These are phyloP conservation scores for Rhodeus uyekii DNA, from an alignment of 2,797 vertebrate genomes.

Conservation along the genomic window DNA sequence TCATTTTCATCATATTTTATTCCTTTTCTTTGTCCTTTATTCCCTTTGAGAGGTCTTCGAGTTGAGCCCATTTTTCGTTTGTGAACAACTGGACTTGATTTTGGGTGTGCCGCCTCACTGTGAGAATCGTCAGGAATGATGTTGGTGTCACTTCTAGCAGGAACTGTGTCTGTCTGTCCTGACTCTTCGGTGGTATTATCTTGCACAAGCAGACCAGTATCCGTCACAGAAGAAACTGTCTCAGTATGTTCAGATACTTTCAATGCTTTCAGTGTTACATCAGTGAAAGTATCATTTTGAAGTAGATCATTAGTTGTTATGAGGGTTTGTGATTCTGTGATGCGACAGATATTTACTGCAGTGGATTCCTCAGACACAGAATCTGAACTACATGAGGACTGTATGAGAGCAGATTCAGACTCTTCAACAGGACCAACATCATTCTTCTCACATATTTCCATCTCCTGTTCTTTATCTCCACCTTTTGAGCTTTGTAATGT, in stretches of 20 bases:
- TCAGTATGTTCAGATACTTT: neutral
- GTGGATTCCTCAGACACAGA: neutral
- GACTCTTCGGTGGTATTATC: too few species aligned
- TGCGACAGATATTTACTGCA: neutral
- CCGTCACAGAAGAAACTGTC: too few species aligned
- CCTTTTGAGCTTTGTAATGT: neutral
- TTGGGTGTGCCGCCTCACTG: neutral
- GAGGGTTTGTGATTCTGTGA: neutral
- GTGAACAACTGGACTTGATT: neutral
- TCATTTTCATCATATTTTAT: neutral
- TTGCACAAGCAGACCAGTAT: too few species aligned
- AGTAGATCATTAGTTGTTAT: neutral
- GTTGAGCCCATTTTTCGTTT: slow-evolving; percentile 19
- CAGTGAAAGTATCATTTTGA: neutral
- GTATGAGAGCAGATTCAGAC: neutral
- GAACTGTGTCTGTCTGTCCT: too few species aligned
- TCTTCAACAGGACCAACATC: neutral
- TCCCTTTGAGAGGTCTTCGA: neutral
- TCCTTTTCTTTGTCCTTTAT: neutral
- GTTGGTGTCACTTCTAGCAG: too few species aligned
- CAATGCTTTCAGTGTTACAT: neutral
- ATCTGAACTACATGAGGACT: neutral
- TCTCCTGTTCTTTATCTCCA: neutral
- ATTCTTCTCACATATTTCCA: neutral
- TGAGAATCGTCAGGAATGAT: neutral